Percentiles rank a stretch among this genome's conserved stretches.
Evolutionary conservation across 1,140 invertebrate species (phyloP).

Genomic region (Tetramorium alpestre): DNA sequence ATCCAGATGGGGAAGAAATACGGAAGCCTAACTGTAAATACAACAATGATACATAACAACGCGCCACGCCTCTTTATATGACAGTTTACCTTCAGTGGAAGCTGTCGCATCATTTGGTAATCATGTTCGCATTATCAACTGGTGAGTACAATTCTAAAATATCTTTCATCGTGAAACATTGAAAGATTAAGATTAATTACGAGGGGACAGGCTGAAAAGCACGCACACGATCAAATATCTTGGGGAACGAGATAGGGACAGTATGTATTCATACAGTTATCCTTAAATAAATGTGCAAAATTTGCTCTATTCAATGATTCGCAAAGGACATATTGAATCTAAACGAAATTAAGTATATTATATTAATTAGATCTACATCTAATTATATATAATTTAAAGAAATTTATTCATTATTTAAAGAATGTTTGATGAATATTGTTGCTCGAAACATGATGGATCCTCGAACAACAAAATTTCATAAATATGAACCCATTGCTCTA

Average conservation of each 20-base stretch:
- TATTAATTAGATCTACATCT: neutral
- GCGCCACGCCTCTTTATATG: conserved; percentile 72
- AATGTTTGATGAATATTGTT: neutral
- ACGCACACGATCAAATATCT: neutral
- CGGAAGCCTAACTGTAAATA: conserved; percentile 54
- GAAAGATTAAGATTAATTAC: conserved; percentile 13
- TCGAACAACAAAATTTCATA: neutral
- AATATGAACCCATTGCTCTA: neutral
- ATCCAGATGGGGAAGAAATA: neutral
- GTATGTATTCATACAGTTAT: neutral
- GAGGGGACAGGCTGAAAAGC: conserved; percentile 6
- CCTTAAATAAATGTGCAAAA: neutral
- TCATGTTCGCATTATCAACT: conserved; percentile 35
- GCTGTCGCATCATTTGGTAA: conserved; percentile 23
- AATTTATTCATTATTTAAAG: neutral
- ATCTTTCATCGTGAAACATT: neutral
- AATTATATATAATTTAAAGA: neutral
- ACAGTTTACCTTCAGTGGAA: conserved; percentile 31
- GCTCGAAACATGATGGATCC: too few relatives aligned
- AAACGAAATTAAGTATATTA: neutral
- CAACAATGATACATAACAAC: conserved; percentile 80
- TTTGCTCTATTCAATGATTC: neutral
- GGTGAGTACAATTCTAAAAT: conserved; percentile 10
- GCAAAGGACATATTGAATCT: neutral
- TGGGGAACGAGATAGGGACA: neutral